Percentiles rank a stretch among this genome's conserved stretches.
These are phyloP conservation scores for Clavelina lepadiformis DNA, from an alignment of 23 tunicate species.

Conservation along the genomic window DNA sequence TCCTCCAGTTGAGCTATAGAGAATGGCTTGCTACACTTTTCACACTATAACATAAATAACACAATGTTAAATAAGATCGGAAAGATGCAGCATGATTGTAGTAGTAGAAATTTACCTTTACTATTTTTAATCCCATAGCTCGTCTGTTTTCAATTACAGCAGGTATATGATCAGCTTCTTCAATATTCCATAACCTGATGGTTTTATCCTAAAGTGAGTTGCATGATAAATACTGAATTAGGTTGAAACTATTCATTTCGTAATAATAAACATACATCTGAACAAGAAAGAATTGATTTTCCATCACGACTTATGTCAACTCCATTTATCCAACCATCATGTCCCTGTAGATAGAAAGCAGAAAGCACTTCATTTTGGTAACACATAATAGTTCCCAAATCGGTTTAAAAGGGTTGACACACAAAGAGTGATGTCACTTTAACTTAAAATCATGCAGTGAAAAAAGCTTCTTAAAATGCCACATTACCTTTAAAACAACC, in stretches of 20 bases:
- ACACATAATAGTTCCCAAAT: too few relatives aligned
- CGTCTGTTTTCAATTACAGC: constrained; percentile 64
- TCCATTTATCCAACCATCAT: constrained; percentile 80
- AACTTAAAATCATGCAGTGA: too few relatives aligned
- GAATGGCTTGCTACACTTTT: constrained; percentile 61
- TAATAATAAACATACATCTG: constrained; percentile 34
- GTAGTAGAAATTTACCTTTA: constrained; percentile 23
- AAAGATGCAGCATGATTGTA: background rate
- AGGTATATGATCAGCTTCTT: constrained; percentile 66
- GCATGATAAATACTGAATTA: too few relatives aligned
- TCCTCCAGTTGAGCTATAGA: constrained; percentile 65
- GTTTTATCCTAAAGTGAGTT: constrained; percentile 62
- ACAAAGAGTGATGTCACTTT: too few relatives aligned
- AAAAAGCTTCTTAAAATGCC: too few relatives aligned
- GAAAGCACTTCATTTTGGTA: too few relatives aligned
- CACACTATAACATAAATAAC: constrained; percentile 33
- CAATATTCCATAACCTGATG: constrained; percentile 79
- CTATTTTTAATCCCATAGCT: constrained; percentile 65
- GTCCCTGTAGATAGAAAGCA: constrained; percentile 46
- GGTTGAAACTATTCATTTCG: too few relatives aligned
- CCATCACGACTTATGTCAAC: constrained; percentile 65
- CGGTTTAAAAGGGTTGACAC: too few relatives aligned
- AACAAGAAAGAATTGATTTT: constrained; percentile 64
- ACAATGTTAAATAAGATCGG: background rate
- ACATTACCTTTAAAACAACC: constrained; percentile 55